Conservation (phyloP, 2,797 vertebrate species). For the Forpus xanthops region DNA sequence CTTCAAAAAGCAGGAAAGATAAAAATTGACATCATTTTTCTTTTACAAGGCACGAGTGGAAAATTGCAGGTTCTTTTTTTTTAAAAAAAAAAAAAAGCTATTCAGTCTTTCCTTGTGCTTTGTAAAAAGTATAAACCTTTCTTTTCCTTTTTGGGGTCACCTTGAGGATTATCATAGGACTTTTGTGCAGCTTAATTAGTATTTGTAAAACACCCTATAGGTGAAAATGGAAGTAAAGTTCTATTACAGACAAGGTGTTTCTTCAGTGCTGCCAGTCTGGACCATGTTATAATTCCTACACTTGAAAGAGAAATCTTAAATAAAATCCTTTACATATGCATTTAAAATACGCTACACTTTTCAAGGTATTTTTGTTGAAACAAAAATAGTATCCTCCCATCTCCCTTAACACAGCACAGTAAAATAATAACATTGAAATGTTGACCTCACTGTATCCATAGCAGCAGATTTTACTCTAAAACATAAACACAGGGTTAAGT, state of each 20-base stretch:
- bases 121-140: not conserved
- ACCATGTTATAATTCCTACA: not conserved
- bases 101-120: not conserved
- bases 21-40: not conserved
- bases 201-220: not conserved
- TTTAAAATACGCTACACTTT: slow-evolving; percentile 24
- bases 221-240: slow-evolving; percentile 17
- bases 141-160: not conserved
- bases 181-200: not conserved
- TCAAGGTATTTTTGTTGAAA: slow-evolving; percentile 23
- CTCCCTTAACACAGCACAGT: slow-evolving; percentile 5
- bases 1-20: not conserved
- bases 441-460: slow-evolving; percentile 67
- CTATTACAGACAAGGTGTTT: not conserved
- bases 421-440: slow-evolving; percentile 23
- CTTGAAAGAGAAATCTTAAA: slow-evolving; percentile 37
- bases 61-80: not conserved
- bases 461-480: slow-evolving; percentile 59
- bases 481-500: slow-evolving; percentile 36
- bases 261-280: not conserved
- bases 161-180: not conserved
- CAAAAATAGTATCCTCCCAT: not conserved
- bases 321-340: not conserved
- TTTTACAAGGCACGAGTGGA: not conserved
- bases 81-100: not conserved